Conservation (phyloP, 2,113 vertebrate genomes). For the Prunella himalayana region DNA sequence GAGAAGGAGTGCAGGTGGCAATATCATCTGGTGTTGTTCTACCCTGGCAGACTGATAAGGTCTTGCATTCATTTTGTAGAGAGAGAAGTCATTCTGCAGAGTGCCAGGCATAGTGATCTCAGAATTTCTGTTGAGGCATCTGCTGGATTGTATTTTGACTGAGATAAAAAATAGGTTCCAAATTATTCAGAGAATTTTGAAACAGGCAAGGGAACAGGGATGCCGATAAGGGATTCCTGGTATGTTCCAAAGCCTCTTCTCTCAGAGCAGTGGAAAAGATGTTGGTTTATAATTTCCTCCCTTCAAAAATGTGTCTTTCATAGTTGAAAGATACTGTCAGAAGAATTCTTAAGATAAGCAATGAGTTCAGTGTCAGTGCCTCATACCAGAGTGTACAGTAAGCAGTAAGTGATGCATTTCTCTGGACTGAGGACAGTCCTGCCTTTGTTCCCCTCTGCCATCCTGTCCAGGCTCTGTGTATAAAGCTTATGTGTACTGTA, state of each 20-base stretch:
- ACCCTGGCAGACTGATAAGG: neutral
- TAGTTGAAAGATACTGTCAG: conserved; percentile 17
- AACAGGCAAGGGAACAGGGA: neutral
- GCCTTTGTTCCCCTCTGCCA: conserved; percentile 32
- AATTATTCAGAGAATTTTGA: conserved; percentile 19
- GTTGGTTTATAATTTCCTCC: conserved; percentile 22
- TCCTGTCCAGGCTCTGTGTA: neutral
- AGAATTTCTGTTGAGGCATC: neutral
- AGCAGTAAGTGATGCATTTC: conserved; percentile 29
- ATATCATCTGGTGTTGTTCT: neutral
- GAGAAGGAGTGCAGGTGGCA: neutral
- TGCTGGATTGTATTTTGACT: conserved; percentile 1
- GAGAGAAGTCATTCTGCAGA: neutral
- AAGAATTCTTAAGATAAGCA: conserved; percentile 51
- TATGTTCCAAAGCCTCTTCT: neutral
- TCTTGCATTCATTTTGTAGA: neutral
- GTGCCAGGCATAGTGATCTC: neutral
- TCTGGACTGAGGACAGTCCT: conserved; percentile 18
- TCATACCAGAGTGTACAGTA: conserved; percentile 36
- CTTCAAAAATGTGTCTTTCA: neutral
- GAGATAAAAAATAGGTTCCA: conserved; percentile 8
- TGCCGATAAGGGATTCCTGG: neutral
- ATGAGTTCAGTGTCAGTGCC: conserved; percentile 13
- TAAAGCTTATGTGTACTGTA: neutral
- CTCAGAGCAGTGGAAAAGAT: neutral